phyloP scores from a whole-genome alignment of 2,113 vertebrate genomes.

The Panurus biarmicus region DNA sequence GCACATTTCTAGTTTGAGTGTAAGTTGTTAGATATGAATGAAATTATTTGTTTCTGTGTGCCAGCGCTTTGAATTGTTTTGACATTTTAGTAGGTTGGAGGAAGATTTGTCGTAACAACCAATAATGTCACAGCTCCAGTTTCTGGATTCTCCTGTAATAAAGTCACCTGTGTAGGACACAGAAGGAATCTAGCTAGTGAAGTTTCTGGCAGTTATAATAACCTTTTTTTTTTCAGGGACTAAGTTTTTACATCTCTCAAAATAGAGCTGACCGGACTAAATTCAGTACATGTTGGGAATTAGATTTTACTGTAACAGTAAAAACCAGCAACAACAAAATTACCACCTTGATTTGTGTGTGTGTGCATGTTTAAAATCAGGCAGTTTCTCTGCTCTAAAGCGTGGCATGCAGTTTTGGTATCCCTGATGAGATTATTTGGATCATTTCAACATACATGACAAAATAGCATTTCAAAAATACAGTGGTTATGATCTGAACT shows the following conservation, averaged over 20 bases:
- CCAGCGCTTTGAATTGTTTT: constrained; percentile 1
- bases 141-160: not conserved
- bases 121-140: not conserved
- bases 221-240: not conserved
- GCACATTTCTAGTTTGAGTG: not conserved
- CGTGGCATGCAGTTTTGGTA: not conserved
- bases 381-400: not conserved
- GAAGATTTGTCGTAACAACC: not conserved
- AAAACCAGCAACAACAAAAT: not conserved
- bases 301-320: not conserved
- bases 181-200: not conserved
- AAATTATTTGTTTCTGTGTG: not conserved
- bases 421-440: not conserved
- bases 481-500: not conserved
- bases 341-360: not conserved
- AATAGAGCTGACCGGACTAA: not conserved
- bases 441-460: not conserved
- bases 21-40: not conserved
- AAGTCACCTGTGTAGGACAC: not conserved
- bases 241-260: not conserved
- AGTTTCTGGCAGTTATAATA: not conserved
- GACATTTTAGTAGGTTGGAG: not conserved
- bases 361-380: not conserved
- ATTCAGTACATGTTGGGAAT: not conserved
- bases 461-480: not conserved